A percentile compares a stretch with the other conserved stretches of the same genome.
phyloP scores from a whole-genome alignment of 92 coral and sea anemone species.

The Palythoa caribaeorum region DNA sequence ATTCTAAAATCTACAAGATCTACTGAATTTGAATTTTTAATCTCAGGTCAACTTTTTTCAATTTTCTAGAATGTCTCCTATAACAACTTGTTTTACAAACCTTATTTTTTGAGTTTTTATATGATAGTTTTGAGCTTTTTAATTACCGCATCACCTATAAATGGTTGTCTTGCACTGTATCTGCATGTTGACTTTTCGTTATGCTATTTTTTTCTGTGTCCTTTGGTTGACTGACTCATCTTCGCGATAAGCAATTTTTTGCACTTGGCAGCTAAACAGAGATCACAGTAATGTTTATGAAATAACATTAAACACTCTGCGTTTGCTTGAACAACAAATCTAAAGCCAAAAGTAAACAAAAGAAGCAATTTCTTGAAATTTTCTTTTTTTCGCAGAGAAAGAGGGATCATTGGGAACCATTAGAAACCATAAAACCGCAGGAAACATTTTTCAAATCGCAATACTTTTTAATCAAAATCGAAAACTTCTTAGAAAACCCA shows the following conservation, averaged over 20 bases:
- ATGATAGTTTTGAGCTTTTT: background rate
- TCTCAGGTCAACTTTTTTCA: background rate
- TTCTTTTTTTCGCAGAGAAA: no score
- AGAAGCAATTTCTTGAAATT: no score
- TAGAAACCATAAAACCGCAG: no score
- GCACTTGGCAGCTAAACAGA: background rate
- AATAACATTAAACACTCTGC: background rate
- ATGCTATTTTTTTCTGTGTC: background rate
- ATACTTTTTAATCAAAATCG: no score
- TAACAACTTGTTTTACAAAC: background rate
- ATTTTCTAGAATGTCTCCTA: background rate
- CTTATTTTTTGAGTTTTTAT: background rate
- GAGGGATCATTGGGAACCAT: no score
- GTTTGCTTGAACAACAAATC: background rate
- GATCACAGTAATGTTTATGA: no score
- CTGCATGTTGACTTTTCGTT: background rate
- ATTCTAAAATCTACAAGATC: background rate
- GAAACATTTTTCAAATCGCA: no score
- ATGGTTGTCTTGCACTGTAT: background rate
- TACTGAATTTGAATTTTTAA: background rate
- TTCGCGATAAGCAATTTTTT: background rate
- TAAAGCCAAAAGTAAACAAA: background rate
- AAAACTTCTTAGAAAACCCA: no score
- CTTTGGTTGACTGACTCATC: no score
- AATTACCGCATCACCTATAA: background rate